Conservation (phyloP, 2,797 vertebrate genomes). For the Petrocephalus schoutedeni region DNA sequence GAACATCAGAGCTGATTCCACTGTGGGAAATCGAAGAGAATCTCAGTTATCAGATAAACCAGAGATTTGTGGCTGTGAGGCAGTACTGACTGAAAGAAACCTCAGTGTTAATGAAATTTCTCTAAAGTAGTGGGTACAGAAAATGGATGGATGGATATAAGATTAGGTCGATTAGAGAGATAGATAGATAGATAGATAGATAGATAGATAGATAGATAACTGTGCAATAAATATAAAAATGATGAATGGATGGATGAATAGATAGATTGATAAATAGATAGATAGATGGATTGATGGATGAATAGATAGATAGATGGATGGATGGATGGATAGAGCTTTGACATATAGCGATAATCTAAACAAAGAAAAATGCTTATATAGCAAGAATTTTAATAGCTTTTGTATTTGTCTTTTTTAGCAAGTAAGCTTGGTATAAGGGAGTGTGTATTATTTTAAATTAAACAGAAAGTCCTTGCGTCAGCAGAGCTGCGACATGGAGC, state of each 20-base stretch:
- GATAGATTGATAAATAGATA: not conserved
- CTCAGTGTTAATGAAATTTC: not conserved
- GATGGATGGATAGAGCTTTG: not conserved
- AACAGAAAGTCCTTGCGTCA: not conserved
- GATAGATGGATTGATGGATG: too few species aligned
- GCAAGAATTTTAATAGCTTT: not conserved
- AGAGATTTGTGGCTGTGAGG: not conserved
- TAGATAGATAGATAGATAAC: too few species aligned
- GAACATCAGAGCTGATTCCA: not conserved
- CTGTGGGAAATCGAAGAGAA: slow-evolving; percentile 3
- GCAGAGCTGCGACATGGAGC: not conserved
- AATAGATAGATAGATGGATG: too few species aligned
- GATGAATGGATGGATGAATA: not conserved
- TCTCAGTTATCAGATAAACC: not conserved
- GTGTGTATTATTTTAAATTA: not conserved
- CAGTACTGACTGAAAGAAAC: not conserved
- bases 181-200: not conserved
- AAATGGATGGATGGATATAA: not conserved
- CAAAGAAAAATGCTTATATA: not conserved
- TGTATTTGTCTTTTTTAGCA: not conserved
- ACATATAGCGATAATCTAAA: not conserved
- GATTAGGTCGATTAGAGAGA: too few species aligned
- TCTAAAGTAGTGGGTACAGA: not conserved
- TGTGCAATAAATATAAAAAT: too few species aligned
- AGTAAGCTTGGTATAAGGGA: not conserved